Evolutionary conservation across 2,888 invertebrate species (phyloP), one percentile per base, ranked within the genome.

Genomic region (Orthosia cruda): DNA sequence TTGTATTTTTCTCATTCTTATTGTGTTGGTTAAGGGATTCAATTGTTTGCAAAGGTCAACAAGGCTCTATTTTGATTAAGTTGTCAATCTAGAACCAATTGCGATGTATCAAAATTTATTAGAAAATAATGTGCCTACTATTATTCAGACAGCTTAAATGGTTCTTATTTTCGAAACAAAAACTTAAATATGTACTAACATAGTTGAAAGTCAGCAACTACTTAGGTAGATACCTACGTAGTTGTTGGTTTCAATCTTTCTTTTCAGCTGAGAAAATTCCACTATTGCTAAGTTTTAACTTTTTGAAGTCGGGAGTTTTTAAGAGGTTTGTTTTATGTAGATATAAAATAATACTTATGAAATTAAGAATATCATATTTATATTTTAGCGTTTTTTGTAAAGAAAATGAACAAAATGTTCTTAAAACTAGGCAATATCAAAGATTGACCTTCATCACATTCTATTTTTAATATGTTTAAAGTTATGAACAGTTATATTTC

Each of bases 1-100:
- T 26, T 58, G 26, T 73, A 57, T 26, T 23, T 76, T 73, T 73
- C 7, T 4, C 2, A 40, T 12, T 49, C 7, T 64, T 64, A 40
- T 63, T 75, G 23, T 75, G 32, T 54, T 15, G 15, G 15, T 47
- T 20, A 55, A 3, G 4, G 7, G 57, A 18, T 57, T 45, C 20
- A 57, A 26, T 64, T 77, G 40, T 66, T 50, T 50, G 4, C 1
- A 58, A 77, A 77, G 50, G n/a, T 57, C 26, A 58, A 58, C 13
- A 32, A 50, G 5, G 20, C 52, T 67, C 55, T 64, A 13, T 54
- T 67, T 50, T 16, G 7, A 20, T 57, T 4, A 47, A 59, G 54
- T 55, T 59, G 32, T 54, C 11, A 18, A 20, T 75, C 12, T 4
- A 32, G 16, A 18, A 71, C 3, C 16, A 47, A 68, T 55, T 15